phyloP scores from a whole-genome alignment of 2,113 vertebrate genomes.

The Harpagus bidentatus region DNA sequence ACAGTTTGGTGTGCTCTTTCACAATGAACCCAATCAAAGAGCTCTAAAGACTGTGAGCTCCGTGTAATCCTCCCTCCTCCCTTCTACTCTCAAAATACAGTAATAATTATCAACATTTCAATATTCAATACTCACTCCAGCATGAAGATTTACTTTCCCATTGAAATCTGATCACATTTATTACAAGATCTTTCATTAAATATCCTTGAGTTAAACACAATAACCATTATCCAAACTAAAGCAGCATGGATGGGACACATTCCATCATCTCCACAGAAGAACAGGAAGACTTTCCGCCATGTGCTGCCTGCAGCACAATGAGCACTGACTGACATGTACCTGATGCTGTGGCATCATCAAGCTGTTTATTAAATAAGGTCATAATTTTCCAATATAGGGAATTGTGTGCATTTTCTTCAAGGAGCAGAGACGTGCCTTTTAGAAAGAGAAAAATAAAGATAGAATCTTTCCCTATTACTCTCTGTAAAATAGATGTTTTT shows the following conservation, averaged over 20 bases:
- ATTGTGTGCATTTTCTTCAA: background rate
- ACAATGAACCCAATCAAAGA: rapidly evolving
- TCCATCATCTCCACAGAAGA: rapidly evolving
- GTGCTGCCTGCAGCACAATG: rapidly evolving
- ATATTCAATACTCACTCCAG: rapidly evolving
- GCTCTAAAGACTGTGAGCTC: background rate
- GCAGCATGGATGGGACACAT: background rate
- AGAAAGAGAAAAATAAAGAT: background rate
- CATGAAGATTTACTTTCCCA: background rate
- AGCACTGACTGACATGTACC: background rate
- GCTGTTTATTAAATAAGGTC: background rate
- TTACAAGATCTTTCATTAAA: too few species aligned
- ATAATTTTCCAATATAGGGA: background rate
- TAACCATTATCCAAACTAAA: too few species aligned
- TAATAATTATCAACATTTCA: rapidly evolving
- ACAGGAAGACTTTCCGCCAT: background rate
- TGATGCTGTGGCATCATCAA: background rate
- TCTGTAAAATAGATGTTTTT: background rate
- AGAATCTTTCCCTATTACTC: background rate
- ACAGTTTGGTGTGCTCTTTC: background rate
- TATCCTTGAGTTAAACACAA: background rate
- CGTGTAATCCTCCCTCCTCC: background rate
- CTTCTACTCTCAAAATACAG: background rate
- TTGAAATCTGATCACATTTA: background rate
- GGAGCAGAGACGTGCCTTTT: background rate